phyloP scores from a whole-genome alignment of 2,888 invertebrate species.

The Dynastes tityus region DNA sequence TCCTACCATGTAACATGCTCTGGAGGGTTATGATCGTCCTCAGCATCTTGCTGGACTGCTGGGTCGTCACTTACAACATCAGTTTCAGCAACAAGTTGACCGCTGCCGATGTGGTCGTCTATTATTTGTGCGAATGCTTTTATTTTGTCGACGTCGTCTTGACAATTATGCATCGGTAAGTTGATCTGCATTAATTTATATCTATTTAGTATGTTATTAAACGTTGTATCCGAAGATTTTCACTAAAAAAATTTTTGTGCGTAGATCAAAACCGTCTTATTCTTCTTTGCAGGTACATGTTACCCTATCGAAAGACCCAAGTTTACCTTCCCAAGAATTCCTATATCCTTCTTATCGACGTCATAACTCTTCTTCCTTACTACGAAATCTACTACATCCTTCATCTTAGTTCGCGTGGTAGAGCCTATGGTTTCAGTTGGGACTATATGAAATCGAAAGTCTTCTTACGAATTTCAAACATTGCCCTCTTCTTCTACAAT shows the following conservation, averaged over 20 bases:
- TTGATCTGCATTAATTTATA: neutral
- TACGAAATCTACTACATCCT: slow-evolving; percentile 48
- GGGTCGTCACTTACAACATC: slow-evolving; percentile 32
- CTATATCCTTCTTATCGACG: slow-evolving; percentile 36
- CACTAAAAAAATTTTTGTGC: no score
- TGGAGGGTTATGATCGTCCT: slow-evolving; percentile 41
- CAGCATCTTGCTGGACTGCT: slow-evolving; percentile 11
- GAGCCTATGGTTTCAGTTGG: slow-evolving; percentile 7
- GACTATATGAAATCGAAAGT: slow-evolving; percentile 45
- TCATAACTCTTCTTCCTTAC: slow-evolving; percentile 44
- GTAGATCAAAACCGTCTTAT: no score
- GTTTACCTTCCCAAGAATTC: slow-evolving; percentile 39
- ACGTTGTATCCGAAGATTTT: no score
- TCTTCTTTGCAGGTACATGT: slow-evolving; percentile 27
- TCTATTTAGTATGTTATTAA: neutral
- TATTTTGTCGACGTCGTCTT: slow-evolving; percentile 40
- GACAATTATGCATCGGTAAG: slow-evolving; percentile 39
- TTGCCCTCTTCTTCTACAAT: slow-evolving; percentile 20
- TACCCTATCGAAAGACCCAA: slow-evolving; percentile 40
- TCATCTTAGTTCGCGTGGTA: slow-evolving; percentile 36
- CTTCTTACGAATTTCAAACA: slow-evolving; percentile 24
- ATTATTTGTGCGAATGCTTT: slow-evolving; percentile 42
- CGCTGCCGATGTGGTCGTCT: neutral
- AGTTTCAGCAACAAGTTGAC: neutral
- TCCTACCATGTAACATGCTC: slow-evolving; percentile 42